A percentile compares a stretch with the other conserved stretches of the same genome.
Evolutionary conservation across 2,113 vertebrate species (phyloP).

Genomic region (Lanius collurio): DNA sequence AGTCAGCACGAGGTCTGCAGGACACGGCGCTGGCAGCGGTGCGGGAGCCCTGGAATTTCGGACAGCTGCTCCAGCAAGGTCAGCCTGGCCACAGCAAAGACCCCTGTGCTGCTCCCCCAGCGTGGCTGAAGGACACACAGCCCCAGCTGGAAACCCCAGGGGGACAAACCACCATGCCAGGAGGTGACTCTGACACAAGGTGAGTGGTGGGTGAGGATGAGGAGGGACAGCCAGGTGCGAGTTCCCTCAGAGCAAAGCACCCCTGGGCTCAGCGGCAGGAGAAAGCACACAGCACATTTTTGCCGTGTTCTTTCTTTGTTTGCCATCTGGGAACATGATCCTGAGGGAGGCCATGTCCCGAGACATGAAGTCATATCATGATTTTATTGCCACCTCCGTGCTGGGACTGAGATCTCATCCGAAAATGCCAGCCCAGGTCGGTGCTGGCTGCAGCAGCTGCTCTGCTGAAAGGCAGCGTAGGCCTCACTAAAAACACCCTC

Average conservation of each 20-base stretch:
- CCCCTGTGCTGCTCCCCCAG: neutral
- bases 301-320: neutral
- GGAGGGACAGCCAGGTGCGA: neutral
- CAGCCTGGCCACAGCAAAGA: neutral
- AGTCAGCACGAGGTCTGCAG: conserved; percentile 50
- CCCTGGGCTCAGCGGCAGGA: neutral
- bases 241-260: neutral
- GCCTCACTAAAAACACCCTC: neutral
- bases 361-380: neutral
- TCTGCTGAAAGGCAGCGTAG: neutral
- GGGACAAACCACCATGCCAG: neutral
- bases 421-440: neutral
- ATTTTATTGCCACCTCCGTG: conserved; percentile 35
- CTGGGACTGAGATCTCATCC: neutral
- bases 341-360: neutral
- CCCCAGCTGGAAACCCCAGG: neutral
- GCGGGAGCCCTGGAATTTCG: conserved; percentile 1
- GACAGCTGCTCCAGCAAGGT: conserved; percentile 60
- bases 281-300: neutral
- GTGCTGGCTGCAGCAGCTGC: neutral
- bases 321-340: conserved; percentile 29
- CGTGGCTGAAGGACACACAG: neutral
- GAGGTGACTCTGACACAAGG: neutral
- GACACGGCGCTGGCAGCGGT: neutral
- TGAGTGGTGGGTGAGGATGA: rapidly evolving